phyloP scores from a whole-genome alignment of 1,140 invertebrate species.

The Arion vulgaris region DNA sequence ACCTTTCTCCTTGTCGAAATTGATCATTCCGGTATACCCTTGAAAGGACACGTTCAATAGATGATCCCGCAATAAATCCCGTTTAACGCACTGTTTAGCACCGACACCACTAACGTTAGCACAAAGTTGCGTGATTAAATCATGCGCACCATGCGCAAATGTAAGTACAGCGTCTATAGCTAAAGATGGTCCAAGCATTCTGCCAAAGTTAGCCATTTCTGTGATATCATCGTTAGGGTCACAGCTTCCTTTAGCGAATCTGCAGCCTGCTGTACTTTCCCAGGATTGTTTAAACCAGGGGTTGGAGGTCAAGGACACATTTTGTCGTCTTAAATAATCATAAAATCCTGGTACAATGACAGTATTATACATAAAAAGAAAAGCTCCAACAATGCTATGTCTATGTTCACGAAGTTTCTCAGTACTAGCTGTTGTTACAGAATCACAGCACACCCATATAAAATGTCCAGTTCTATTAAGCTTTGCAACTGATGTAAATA shows the following conservation, averaged over 20 bases:
- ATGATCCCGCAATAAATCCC: background rate
- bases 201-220: background rate
- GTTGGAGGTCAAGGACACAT: background rate
- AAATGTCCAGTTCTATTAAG: constrained; percentile 16
- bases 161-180: constrained; percentile 17
- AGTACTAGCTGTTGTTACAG: background rate
- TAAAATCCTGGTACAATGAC: constrained; percentile 9
- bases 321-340: constrained; percentile 2
- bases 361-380: background rate
- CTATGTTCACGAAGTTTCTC: background rate
- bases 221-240: background rate
- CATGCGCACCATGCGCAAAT: constrained; percentile 16
- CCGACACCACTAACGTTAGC: background rate
- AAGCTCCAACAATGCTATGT: background rate
- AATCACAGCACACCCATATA: constrained; percentile 11
- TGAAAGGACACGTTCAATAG: background rate
- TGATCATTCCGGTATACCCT: background rate
- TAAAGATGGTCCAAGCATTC: background rate
- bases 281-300: constrained; percentile 14
- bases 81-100: background rate
- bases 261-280: background rate
- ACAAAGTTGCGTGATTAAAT: background rate
- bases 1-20: background rate
- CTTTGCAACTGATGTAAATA: background rate
- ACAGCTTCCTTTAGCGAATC: background rate